A percentile compares a stretch with the other conserved stretches of the same genome.
phyloP scores from a whole-genome alignment of 2,797 vertebrate species.

The Semaprochilodus insignis region DNA sequence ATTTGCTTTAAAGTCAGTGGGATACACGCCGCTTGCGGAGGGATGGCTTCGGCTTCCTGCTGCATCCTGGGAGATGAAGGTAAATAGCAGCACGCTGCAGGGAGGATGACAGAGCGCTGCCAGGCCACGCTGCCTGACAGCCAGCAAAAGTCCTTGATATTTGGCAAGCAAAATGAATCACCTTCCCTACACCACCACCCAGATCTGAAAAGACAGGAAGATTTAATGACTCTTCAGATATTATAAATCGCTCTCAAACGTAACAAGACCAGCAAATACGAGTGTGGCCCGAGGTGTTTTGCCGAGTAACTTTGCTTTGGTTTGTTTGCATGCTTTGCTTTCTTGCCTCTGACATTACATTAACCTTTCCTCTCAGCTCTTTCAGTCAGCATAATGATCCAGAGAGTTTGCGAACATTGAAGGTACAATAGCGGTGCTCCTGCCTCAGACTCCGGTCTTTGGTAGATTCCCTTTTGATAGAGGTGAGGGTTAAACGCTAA shows the following conservation, averaged over 20 bases:
- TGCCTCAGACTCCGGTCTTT: slow-evolving; percentile 23
- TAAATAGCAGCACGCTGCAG: slow-evolving; percentile 36
- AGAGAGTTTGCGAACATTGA: slow-evolving; percentile 29
- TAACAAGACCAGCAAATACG: slow-evolving; percentile 62
- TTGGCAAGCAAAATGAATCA: slow-evolving; percentile 56
- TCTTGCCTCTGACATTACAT: slow-evolving; percentile 42
- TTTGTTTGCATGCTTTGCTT: slow-evolving; percentile 34
- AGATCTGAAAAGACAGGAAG: slow-evolving; percentile 53
- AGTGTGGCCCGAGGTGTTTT: slow-evolving; percentile 35
- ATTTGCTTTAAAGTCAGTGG: background rate
- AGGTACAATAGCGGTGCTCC: slow-evolving; percentile 38
- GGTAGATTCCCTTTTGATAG: slow-evolving; percentile 34
- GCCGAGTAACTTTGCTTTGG: slow-evolving; percentile 37
- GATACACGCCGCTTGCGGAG: background rate
- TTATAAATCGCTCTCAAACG: slow-evolving; percentile 55
- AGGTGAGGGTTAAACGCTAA: slow-evolving; percentile 39
- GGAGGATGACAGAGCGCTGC: slow-evolving; percentile 43
- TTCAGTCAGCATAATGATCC: slow-evolving; percentile 26
- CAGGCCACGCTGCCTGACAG: slow-evolving; percentile 47
- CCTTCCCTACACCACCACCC: slow-evolving; percentile 34
- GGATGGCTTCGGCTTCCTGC: slow-evolving; percentile 4
- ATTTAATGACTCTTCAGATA: slow-evolving; percentile 62
- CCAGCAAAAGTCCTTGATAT: slow-evolving; percentile 56
- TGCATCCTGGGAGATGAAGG: slow-evolving; percentile 42
- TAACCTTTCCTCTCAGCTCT: slow-evolving; percentile 51